A percentile compares a stretch with the other conserved stretches of the same genome.
phyloP scores from a whole-genome alignment of 2,113 vertebrate species.

The Semicossyphus pulcher region DNA sequence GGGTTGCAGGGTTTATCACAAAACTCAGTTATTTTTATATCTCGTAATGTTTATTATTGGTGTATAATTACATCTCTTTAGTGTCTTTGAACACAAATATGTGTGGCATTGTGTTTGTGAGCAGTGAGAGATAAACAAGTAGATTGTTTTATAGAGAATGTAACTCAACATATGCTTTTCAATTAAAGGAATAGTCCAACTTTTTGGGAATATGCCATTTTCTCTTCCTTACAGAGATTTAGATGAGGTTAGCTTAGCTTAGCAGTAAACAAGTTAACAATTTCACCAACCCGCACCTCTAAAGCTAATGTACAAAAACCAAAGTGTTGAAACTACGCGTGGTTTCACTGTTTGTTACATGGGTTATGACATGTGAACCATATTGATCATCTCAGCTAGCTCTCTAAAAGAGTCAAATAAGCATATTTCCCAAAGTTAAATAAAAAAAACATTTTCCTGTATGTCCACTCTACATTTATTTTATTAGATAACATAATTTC shows the following conservation, averaged over 20 bases:
- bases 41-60: not conserved
- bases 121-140: not conserved
- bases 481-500: not conserved
- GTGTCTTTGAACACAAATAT: not conserved
- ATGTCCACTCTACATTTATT: not conserved
- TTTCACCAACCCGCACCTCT: too few relatives aligned
- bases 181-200: not conserved
- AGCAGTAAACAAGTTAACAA: not conserved
- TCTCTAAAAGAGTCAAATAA: too few relatives aligned
- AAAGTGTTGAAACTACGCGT: too few relatives aligned
- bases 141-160: too few relatives aligned
- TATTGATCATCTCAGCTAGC: not conserved
- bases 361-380: not conserved
- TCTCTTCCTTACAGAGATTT: not conserved
- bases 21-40: not conserved
- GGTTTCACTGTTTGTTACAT: not conserved
- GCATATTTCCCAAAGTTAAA: not conserved
- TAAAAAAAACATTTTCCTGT: not conserved
- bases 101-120: not conserved
- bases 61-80: not conserved
- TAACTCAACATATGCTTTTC: too few relatives aligned
- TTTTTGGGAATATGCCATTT: not conserved
- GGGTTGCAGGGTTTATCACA: slow-evolving; percentile 1
- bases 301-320: too few relatives aligned
- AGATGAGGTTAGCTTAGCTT: too few relatives aligned